Base-by-base conservation (phyloP, 53 echinoderm and acorn worm species). In the Temnopleurus reevesii region DNA sequence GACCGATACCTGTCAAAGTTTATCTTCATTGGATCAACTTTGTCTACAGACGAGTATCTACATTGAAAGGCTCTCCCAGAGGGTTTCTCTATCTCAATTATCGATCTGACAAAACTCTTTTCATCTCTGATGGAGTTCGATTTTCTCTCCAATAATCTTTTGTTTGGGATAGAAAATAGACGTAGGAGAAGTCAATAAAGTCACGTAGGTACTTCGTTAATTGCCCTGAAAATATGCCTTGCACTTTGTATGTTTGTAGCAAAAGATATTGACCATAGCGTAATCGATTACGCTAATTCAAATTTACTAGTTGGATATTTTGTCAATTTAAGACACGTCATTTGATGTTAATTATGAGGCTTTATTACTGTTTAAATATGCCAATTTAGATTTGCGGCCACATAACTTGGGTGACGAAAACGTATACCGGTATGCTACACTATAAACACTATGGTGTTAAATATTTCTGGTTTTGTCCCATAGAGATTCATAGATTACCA, bases 21-120 rank as follows among this genome's bases (percentile, higher is more conserved):
- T 71, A 41, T 71, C 71, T 71, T 71, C 36, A 38, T 23, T 71
- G 23, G n/a, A 71, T 71, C 71, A 71, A 71, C 71, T 21, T 71
- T 71, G 71, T 71, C 71, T 41, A 38, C 38, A 19, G 41, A 41
- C 7, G 15, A 38, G 36, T 71, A 36, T 71, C 19, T 71, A 71
- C 41, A 41, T 38, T 38, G 71, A 71, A 71, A 12, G 4, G 71
- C n/a, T 71, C 1, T 27, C 71, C 21, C 9, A 17, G 2, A 71
- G 31, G 23, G 38, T 71, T 71, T 41, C 71, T 38, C 41, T n/a
- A 36, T 71, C 43, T 18, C 13, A 12, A 21, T 41, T 71, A 71
- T 71, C 43, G 71, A 71, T 71, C 71, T 8, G 71, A 5, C 36
- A 41, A 58, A 8, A 38, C 8, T 71, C 21, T 41, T 9, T 29